A percentile compares a stretch with the other conserved stretches of the same genome.
These are phyloP conservation scores for Sanderia malayensis DNA, from an alignment of 30 jellyfish, hydroid and myxozoan species.

Conservation along the genomic window DNA sequence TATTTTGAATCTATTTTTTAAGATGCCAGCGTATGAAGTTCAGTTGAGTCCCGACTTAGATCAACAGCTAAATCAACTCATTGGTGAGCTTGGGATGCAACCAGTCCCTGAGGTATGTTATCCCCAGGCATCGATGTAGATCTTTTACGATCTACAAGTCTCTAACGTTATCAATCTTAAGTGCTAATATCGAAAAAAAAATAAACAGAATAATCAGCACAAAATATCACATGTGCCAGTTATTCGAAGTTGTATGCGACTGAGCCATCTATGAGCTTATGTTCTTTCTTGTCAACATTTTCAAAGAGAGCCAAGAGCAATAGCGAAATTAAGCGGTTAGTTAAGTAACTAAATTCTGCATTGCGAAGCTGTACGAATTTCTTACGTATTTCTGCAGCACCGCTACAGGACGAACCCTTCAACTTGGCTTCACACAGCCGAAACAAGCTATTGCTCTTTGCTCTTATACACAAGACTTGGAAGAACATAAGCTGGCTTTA, in stretches of 20 bases:
- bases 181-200: no score
- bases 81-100: constrained; percentile 46
- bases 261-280: not conserved
- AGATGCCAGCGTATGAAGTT: constrained; percentile 89
- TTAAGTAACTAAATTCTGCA: no score
- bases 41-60: constrained; percentile 70
- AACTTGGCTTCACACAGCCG: no score
- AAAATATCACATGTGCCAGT: no score
- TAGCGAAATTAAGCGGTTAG: not conserved
- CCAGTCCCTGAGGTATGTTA: constrained; percentile 81
- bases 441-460: constrained; percentile 23
- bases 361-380: no score
- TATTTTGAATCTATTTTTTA: constrained; percentile 14
- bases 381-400: no score
- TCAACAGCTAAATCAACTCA: constrained; percentile 27
- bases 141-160: no score
- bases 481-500: constrained; percentile 50
- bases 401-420: no score
- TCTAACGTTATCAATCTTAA: no score
- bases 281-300: not conserved
- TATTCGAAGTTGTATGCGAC: no score
- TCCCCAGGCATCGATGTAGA: no score
- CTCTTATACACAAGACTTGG: constrained; percentile 58
- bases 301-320: constrained; percentile 1
- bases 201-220: no score